Conservation (phyloP, 2,797 vertebrate genomes). For the Pseudopleuronectes americanus region DNA sequence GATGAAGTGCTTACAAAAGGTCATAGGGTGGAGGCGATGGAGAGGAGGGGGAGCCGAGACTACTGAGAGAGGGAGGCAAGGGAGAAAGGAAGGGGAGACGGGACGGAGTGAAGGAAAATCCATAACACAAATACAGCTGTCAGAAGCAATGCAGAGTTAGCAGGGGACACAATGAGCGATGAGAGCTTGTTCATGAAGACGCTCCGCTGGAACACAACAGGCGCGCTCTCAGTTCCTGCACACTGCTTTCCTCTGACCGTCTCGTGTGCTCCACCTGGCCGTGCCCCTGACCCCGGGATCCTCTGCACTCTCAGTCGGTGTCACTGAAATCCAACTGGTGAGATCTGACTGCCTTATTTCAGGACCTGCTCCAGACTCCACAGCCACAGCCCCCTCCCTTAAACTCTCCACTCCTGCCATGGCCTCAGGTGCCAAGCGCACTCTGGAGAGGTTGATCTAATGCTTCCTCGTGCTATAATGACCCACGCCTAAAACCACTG, state of each 20-base stretch:
- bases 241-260: slow-evolving; percentile 26
- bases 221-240: slow-evolving; percentile 3
- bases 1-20: slow-evolving; percentile 84
- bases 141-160: slow-evolving; percentile 81
- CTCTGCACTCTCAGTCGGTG: slow-evolving; percentile 21
- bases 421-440: slow-evolving; percentile 72
- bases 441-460: slow-evolving; percentile 83
- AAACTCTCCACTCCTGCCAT: slow-evolving; percentile 46
- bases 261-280: slow-evolving; percentile 41
- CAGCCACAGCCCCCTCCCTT: slow-evolving; percentile 29
- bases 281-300: slow-evolving; percentile 49
- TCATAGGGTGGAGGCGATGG: slow-evolving; percentile 69
- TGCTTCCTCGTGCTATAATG: slow-evolving; percentile 79
- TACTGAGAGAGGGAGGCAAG: slow-evolving; percentile 64
- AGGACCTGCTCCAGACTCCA: slow-evolving; percentile 31
- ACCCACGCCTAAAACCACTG: slow-evolving; percentile 71
- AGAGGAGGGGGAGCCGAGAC: slow-evolving; percentile 62
- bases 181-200: slow-evolving; percentile 59
- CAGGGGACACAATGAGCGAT: slow-evolving; percentile 68
- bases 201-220: slow-evolving; percentile 55
- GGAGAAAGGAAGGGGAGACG: slow-evolving; percentile 65
- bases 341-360: slow-evolving; percentile 48
- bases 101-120: slow-evolving; percentile 86
- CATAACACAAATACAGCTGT: slow-evolving; percentile 90
- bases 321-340: slow-evolving; percentile 41